Conservation (phyloP, 2,113 vertebrate species). For the Clarias magur region DNA sequence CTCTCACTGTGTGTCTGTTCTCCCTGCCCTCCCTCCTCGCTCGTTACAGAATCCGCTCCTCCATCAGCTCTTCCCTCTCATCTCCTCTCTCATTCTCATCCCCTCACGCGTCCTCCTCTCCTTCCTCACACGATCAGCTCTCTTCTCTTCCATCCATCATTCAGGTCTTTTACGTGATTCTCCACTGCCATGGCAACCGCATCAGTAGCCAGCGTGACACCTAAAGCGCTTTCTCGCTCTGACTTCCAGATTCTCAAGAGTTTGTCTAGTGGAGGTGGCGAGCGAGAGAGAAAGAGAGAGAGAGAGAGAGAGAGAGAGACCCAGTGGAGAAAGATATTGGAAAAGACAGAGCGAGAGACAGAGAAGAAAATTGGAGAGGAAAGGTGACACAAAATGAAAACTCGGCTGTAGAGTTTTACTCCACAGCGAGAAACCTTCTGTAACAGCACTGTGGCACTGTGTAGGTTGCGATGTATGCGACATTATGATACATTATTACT, state of each 20-base stretch:
- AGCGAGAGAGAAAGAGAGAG: neutral
- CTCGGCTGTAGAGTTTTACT: constrained; percentile 5
- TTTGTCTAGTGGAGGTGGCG: neutral
- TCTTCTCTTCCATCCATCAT: constrained; percentile 22
- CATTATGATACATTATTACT: neutral
- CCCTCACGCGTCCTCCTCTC: neutral
- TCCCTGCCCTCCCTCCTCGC: neutral
- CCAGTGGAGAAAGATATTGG: constrained; percentile 4
- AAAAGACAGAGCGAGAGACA: constrained; percentile 11
- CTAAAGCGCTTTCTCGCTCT: constrained; percentile 5
- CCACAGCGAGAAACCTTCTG: neutral
- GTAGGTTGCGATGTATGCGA: neutral
- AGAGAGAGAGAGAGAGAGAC: neutral
- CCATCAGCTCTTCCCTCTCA: neutral
- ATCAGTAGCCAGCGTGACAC: constrained; percentile 16
- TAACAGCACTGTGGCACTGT: neutral
- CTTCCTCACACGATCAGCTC: neutral
- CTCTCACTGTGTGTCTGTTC: neutral
- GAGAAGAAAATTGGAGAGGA: constrained; percentile 13
- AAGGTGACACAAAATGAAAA: constrained; percentile 5
- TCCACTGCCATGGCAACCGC: constrained; percentile 16
- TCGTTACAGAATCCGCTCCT: neutral
- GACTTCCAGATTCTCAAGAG: constrained; percentile 19
- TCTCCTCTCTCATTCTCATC: neutral
- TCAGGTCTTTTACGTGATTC: neutral